Evolutionary conservation across 2,797 vertebrate species (phyloP).

Genomic region (Chelon labrosus): DNA sequence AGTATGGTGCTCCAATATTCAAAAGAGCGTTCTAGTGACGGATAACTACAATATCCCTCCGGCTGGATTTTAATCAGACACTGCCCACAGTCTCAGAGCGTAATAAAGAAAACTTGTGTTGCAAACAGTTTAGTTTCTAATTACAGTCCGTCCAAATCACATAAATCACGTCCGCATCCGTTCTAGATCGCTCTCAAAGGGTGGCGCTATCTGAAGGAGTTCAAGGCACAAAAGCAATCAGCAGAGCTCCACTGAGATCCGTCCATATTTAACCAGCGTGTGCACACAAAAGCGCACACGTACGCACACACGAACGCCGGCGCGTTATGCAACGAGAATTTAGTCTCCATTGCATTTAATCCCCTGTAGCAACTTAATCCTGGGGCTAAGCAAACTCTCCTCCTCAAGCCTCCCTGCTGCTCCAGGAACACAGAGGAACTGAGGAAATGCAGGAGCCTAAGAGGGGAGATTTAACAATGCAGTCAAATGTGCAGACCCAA

Average conservation of each 20-base stretch:
- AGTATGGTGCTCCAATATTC: slow-evolving; percentile 2
- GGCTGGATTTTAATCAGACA: slow-evolving; percentile 51
- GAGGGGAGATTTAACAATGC: slow-evolving; percentile 28
- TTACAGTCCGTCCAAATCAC: slow-evolving; percentile 65
- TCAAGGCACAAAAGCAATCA: slow-evolving; percentile 76
- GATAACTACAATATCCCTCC: too few species aligned
- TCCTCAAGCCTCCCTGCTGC: slow-evolving; percentile 65
- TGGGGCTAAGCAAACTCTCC: slow-evolving; percentile 74
- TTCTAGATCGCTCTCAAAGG: slow-evolving; percentile 57
- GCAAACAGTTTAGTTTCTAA: slow-evolving; percentile 70
- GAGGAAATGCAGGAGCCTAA: slow-evolving; percentile 36
- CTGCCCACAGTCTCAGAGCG: slow-evolving; percentile 45
- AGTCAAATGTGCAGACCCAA: slow-evolving; percentile 1
- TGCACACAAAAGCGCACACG: not conserved
- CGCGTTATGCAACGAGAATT: slow-evolving; percentile 76
- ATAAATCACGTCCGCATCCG: slow-evolving; percentile 66
- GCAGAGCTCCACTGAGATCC: slow-evolving; percentile 62
- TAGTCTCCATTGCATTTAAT: slow-evolving; percentile 85
- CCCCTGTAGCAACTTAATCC: slow-evolving; percentile 80
- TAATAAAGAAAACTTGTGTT: slow-evolving; percentile 64
- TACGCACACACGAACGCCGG: slow-evolving; percentile 7
- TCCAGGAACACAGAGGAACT: slow-evolving; percentile 48
- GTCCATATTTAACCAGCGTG: slow-evolving; percentile 75
- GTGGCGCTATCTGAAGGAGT: slow-evolving; percentile 58
- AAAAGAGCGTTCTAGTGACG: not conserved